phyloP scores from a whole-genome alignment of 2,797 vertebrate genomes.

The Propithecus deckenii region DNA sequence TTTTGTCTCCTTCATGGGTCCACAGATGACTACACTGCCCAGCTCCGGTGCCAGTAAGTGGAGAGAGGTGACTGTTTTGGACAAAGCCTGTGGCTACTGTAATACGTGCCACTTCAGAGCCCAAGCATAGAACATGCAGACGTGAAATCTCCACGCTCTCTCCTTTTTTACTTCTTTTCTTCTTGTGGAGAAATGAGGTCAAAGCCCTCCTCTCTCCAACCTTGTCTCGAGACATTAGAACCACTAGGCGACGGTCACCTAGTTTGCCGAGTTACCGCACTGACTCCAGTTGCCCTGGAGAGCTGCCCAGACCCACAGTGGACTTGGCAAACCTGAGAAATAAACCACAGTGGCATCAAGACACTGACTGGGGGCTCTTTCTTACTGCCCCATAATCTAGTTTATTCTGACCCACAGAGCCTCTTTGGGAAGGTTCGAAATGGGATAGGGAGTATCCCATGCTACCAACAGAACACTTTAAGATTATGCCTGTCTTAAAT shows the following conservation, averaged over 20 bases:
- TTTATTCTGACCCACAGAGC: neutral
- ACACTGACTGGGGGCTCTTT: neutral
- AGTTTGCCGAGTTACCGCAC: neutral
- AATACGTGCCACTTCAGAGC: neutral
- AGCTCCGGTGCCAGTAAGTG: neutral
- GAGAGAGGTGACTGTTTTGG: neutral
- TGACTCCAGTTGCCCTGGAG: neutral
- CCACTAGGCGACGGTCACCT: neutral
- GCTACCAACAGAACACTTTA: neutral
- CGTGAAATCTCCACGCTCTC: accelerated
- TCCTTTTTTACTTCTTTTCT: too few species aligned
- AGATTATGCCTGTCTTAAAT: neutral
- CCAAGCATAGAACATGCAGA: neutral
- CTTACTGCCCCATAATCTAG: neutral
- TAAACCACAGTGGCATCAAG: neutral
- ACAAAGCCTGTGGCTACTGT: neutral
- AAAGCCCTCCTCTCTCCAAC: neutral
- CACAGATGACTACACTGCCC: neutral
- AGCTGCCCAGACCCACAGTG: neutral
- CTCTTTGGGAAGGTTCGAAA: neutral
- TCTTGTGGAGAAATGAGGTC: too few species aligned
- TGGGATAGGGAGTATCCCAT: neutral
- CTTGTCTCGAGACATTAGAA: neutral
- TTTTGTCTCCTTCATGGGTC: neutral
- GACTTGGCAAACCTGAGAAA: neutral